phyloP scores from a whole-genome alignment of 2,797 vertebrate species.

The Coracias cyanogaster region DNA sequence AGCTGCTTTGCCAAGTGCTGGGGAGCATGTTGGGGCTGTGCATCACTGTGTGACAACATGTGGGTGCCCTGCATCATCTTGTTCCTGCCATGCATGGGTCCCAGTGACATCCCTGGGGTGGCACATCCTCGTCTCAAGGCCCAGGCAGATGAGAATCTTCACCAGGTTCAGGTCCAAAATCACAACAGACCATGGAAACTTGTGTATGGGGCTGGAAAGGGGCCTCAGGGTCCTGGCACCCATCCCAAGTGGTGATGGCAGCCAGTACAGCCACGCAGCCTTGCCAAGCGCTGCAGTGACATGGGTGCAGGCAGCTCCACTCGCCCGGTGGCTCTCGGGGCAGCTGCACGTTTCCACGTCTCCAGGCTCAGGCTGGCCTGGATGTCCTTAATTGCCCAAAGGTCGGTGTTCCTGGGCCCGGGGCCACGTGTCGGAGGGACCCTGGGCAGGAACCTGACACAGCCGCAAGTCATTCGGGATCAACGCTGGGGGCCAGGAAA shows the following conservation, averaged over 20 bases:
- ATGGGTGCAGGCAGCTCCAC: not conserved
- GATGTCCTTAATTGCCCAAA: slow-evolving; percentile 60
- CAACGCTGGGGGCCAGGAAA: slow-evolving; percentile 90
- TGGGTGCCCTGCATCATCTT: accelerated
- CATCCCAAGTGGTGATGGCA: accelerated
- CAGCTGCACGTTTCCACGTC: not conserved
- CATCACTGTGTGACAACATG: accelerated
- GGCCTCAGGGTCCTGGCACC: not conserved
- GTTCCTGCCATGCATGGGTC: accelerated
- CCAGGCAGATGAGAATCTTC: accelerated
- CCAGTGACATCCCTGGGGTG: accelerated
- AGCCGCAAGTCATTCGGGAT: slow-evolving; percentile 83
- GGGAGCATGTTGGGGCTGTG: accelerated
- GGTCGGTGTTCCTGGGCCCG: slow-evolving; percentile 6
- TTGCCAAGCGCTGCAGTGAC: accelerated
- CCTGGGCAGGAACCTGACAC: slow-evolving; percentile 2
- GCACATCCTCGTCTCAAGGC: not conserved
- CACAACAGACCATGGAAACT: accelerated
- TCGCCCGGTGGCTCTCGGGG: accelerated
- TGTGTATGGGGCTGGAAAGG: not conserved
- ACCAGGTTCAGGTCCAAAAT: not conserved
- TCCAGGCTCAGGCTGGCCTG: not conserved
- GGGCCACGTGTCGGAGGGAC: slow-evolving; percentile 59
- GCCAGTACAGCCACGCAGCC: accelerated
- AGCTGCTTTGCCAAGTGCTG: not conserved